Percentiles rank a stretch among this genome's conserved stretches.
Conservation (phyloP, 2,888 invertebrate genomes). For the Steinernema hermaphroditum region DNA sequence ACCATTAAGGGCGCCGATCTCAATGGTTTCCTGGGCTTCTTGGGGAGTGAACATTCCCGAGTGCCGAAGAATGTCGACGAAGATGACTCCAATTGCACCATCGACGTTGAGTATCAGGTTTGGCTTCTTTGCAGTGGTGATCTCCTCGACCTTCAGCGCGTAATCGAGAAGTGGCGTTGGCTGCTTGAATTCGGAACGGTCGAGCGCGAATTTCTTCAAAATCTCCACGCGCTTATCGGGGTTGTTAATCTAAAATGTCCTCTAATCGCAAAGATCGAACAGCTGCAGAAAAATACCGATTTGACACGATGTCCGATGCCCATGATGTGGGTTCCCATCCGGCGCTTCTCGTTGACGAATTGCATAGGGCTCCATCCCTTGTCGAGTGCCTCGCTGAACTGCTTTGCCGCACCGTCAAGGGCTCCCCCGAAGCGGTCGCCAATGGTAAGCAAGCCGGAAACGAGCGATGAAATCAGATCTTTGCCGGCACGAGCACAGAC, state of each 20-base stretch:
- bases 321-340: constrained; percentile 96
- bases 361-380: constrained; percentile 81
- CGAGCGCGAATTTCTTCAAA: constrained; percentile 86
- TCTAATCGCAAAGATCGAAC: background rate
- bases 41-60: constrained; percentile 73
- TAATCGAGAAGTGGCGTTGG: constrained; percentile 89
- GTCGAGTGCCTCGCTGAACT: constrained; percentile 95
- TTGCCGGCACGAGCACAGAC: constrained; percentile 96
- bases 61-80: constrained; percentile 84
- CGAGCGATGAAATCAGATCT: constrained; percentile 91
- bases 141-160: constrained; percentile 95
- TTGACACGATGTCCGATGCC: constrained; percentile 91
- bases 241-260: constrained; percentile 80
- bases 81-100: constrained; percentile 93
- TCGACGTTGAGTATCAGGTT: constrained; percentile 98
- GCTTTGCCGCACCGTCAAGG: constrained; percentile 92
- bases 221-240: constrained; percentile 97
- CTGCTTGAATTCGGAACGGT: constrained; percentile 78
- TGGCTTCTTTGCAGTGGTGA: constrained; percentile 99
- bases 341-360: constrained; percentile 95
- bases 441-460: constrained; percentile 93
- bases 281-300: constrained; percentile 70
- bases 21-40: constrained; percentile 94
- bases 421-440: constrained; percentile 98
- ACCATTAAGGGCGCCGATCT: constrained; percentile 96